Base-by-base conservation (phyloP, 2,888 invertebrate species). In the Zelleria hepariella region DNA sequence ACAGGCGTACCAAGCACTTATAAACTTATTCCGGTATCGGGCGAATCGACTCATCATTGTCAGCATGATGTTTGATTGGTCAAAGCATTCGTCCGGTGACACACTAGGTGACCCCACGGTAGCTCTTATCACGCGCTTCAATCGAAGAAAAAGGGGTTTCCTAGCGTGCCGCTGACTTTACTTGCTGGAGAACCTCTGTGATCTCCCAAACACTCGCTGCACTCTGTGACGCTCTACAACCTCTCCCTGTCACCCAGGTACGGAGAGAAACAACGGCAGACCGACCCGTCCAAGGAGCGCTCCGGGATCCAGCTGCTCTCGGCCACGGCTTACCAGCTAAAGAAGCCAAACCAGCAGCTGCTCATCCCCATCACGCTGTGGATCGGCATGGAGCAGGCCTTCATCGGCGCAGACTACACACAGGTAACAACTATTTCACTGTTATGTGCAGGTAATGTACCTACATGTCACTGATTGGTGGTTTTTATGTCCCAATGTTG, bases 311-410 rank as follows among this genome's bases (percentile, higher is more conserved):
- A 95, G 77, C 89, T 96, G 59, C 84, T 97, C 6, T 94, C 96
- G 7, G 96, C 97, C 18, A 98, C 98, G 0, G 94, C 95, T 62
- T 94, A 94, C 75, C 98, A 98, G 75, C 89, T 97, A 73, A 95
- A 94, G 81, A 95, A 97, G 77, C 95, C 95, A 0, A 95, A 97
- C 75, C 98, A 98, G 74, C 94, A 98, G 71, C 90, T 98, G 5
- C 91, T 99, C 42, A 96, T 98, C 64, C 98, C 98, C 1, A 93
- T 99, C 63, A 99, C 98, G 0, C 89, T 99, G 58, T 99, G 97
- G 93, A 97, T 98, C 70, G 98, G 98, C 60, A 95, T 99, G 92
- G 98, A 98, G 77, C 98, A 98, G 78, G 98, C 98, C 0, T 98
- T 98, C 84, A 95, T 98, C 67, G 95, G 96, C 20, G 98, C 97